Evolutionary conservation across 2,797 vertebrate genomes (phyloP).

Genomic region (Loris lydekkerianus): DNA sequence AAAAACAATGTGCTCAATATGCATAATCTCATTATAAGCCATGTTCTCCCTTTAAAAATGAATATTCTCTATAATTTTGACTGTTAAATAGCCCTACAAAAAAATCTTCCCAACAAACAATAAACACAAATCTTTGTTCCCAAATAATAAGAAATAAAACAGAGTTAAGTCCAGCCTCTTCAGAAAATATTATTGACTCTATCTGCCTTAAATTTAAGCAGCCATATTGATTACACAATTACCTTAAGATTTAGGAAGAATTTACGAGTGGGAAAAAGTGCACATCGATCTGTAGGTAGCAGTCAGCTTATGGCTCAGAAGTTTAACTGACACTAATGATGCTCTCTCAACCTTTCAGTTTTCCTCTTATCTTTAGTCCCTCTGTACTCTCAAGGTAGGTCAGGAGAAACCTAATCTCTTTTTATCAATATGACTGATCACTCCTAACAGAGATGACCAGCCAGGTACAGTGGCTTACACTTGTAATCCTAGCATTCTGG

Average conservation of each 20-base stretch:
- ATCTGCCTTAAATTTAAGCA: conserved; percentile 34
- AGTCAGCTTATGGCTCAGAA: conserved; percentile 45
- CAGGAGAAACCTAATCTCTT: background rate
- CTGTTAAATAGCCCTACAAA: background rate
- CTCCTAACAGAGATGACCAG: background rate
- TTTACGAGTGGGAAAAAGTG: background rate
- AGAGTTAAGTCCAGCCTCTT: conserved; percentile 51
- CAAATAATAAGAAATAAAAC: conserved; percentile 35
- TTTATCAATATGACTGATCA: background rate
- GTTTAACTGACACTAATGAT: background rate
- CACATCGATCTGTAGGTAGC: conserved; percentile 32
- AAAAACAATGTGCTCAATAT: background rate
- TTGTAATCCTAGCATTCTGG: no score
- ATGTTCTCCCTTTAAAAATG: background rate
- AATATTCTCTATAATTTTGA: conserved; percentile 31
- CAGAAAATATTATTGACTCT: conserved; percentile 52
- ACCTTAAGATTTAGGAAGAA: conserved; percentile 60
- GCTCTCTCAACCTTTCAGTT: background rate
- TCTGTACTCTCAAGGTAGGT: background rate
- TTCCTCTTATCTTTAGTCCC: background rate
- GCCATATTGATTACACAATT: conserved; percentile 58
- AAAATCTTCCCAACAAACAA: background rate
- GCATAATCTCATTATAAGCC: background rate
- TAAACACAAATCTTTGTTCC: background rate
- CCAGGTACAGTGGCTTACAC: no score